Evolutionary conservation across 2,113 vertebrate genomes (phyloP).

Genomic region (Anolis carolinensis): DNA sequence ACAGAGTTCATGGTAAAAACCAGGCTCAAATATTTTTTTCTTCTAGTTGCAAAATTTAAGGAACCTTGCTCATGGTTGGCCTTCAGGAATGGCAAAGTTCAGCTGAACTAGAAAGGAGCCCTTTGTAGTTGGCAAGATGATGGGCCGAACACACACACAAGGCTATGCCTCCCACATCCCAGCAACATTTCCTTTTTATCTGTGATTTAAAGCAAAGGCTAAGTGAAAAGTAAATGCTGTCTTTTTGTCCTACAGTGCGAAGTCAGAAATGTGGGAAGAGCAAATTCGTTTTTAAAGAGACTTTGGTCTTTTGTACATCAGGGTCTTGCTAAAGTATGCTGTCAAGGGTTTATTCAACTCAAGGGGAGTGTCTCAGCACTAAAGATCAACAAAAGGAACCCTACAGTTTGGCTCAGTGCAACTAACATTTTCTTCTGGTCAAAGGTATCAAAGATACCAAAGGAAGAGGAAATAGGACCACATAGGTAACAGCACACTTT

Average conservation of each 20-base stretch:
- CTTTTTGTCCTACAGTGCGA: not conserved
- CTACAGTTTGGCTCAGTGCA: not conserved
- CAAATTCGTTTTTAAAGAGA: not conserved
- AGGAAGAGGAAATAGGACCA: not conserved
- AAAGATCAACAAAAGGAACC: not conserved
- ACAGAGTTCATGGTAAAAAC: slow-evolving; percentile 28
- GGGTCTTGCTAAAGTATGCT: not conserved
- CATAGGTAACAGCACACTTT: not conserved
- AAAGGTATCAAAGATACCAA: not conserved
- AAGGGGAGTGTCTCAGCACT: not conserved
- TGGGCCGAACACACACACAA: slow-evolving; percentile 39
- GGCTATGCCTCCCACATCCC: not conserved
- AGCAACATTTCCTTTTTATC: not conserved
- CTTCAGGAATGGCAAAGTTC: slow-evolving; percentile 45
- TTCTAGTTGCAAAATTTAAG: slow-evolving; percentile 1
- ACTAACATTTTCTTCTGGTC: not conserved
- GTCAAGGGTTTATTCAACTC: not conserved
- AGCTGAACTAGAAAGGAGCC: slow-evolving; percentile 16
- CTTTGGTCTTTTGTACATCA: not conserved
- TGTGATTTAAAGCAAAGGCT: not conserved
- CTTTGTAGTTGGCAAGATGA: not conserved
- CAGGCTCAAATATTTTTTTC: slow-evolving; percentile 22
- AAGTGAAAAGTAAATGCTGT: not conserved
- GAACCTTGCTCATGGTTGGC: slow-evolving; percentile 17
- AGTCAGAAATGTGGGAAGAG: not conserved